These are phyloP conservation scores for Noctua fimbriata DNA, from an alignment of 2,888 invertebrate genomes.

Conservation along the genomic window DNA sequence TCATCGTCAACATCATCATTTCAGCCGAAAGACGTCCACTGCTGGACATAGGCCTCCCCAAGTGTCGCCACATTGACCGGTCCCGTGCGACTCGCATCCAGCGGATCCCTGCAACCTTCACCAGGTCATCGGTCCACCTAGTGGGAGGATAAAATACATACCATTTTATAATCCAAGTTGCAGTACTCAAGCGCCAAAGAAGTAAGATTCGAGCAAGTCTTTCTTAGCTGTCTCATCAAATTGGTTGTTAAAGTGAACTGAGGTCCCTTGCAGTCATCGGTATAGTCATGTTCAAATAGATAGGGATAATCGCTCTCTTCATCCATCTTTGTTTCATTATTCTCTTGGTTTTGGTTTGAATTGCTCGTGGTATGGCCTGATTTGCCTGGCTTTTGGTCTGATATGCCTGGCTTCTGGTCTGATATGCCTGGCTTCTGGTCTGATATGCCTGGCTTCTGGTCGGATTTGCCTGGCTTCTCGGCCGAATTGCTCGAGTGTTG, in stretches of 20 bases:
- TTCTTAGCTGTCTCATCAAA: slow-evolving; percentile 76
- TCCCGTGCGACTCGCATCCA: too few relatives aligned
- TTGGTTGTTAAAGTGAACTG: slow-evolving; percentile 76
- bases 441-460: background rate
- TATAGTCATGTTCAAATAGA: background rate
- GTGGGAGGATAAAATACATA: too few relatives aligned
- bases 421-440: background rate
- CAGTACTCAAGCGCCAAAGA: slow-evolving; percentile 87
- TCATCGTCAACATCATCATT: too few relatives aligned
- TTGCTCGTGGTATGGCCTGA: background rate
- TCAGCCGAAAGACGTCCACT: too few relatives aligned
- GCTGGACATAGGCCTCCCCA: too few relatives aligned
- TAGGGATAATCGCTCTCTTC: background rate
- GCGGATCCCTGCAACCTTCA: too few relatives aligned
- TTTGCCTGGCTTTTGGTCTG: background rate
- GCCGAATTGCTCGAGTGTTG: background rate
- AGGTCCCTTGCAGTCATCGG: slow-evolving; percentile 71
- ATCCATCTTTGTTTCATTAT: background rate
- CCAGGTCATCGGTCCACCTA: too few relatives aligned
- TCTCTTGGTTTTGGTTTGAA: background rate
- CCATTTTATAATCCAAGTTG: slow-evolving; percentile 86
- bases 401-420: background rate
- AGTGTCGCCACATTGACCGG: too few relatives aligned
- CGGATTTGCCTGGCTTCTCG: background rate
- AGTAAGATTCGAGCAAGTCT: slow-evolving; percentile 81